These are phyloP conservation scores for Probosciger aterrimus DNA, from an alignment of 2,113 vertebrate genomes.

Conservation along the genomic window DNA sequence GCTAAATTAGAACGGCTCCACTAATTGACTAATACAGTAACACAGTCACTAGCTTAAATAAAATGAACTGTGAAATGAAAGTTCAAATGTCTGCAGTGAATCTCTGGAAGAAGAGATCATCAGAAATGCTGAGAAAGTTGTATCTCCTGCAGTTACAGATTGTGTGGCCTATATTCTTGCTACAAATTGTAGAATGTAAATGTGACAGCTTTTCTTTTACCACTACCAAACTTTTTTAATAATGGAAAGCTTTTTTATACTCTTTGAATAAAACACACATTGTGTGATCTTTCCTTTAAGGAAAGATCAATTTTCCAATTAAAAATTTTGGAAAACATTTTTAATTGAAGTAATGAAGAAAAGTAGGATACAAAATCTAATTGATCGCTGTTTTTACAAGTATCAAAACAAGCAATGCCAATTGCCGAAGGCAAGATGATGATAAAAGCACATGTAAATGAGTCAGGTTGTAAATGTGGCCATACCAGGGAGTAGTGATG, in stretches of 20 bases:
- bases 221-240: conserved; percentile 31
- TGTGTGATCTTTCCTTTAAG: not conserved
- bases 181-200: conserved; percentile 49
- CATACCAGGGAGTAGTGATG: not conserved
- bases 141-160: not conserved
- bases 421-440: not conserved
- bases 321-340: conserved; percentile 15
- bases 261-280: conserved; percentile 9
- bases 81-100: not conserved
- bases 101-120: conserved; percentile 14
- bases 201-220: conserved; percentile 34
- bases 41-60: not conserved
- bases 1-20: conserved; percentile 92
- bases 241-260: not conserved
- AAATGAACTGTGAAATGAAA: conserved; percentile 47
- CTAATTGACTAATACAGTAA: conserved; percentile 61
- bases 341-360: not conserved
- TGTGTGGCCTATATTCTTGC: conserved; percentile 11
- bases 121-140: not conserved
- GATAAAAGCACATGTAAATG: not conserved
- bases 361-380: not conserved
- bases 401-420: not conserved
- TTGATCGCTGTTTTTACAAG: not conserved
- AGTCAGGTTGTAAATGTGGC: not conserved
- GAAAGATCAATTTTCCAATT: not conserved